phyloP scores from a whole-genome alignment of 2,113 vertebrate genomes.

The Prolemur simus region DNA sequence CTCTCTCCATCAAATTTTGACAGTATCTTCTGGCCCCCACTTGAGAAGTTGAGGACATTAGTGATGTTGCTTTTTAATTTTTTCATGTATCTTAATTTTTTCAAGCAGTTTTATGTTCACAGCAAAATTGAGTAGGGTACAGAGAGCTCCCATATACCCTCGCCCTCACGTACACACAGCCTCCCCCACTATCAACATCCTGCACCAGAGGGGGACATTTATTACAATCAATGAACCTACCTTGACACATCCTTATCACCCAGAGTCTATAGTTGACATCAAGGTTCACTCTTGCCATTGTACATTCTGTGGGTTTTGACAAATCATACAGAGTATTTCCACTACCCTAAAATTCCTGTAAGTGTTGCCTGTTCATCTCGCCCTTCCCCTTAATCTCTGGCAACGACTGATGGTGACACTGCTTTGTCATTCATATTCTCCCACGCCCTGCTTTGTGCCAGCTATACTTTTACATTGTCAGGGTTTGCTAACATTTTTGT shows the following conservation, averaged over 20 bases:
- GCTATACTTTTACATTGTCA: neutral
- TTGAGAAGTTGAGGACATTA: neutral
- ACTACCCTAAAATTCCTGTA: neutral
- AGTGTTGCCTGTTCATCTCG: neutral
- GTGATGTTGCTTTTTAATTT: neutral
- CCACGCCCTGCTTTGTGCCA: neutral
- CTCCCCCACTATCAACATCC: neutral
- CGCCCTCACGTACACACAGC: neutral
- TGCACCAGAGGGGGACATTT: neutral
- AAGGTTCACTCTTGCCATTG: neutral
- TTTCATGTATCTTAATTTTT: neutral
- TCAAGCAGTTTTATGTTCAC: neutral
- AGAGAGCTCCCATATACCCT: neutral
- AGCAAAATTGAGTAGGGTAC: neutral
- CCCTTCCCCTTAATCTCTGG: neutral
- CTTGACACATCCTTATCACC: neutral
- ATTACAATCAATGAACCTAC: neutral
- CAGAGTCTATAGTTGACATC: neutral
- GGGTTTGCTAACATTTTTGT: constrained; percentile 28
- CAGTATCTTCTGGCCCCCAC: neutral
- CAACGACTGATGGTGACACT: neutral
- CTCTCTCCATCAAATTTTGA: neutral
- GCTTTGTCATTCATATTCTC: neutral
- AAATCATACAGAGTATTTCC: neutral
- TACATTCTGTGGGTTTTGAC: neutral